Evolutionary conservation across 1,140 invertebrate species (phyloP).

Genomic region (Drosophila carrolli): DNA sequence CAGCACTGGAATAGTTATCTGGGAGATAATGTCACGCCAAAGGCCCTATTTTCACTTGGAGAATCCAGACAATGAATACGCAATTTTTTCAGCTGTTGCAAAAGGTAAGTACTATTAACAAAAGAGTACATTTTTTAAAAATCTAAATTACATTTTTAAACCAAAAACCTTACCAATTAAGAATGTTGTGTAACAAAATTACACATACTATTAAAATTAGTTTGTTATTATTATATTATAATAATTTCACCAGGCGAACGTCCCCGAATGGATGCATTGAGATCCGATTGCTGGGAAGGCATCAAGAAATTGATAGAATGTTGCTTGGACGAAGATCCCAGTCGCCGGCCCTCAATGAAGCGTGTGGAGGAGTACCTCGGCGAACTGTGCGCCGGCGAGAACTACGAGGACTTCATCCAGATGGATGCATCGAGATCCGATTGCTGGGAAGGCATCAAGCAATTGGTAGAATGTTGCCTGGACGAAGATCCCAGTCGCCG

Average conservation of each 20-base stretch:
- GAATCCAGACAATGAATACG: background rate
- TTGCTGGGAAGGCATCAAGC: conserved; percentile 13
- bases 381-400: background rate
- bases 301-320: conserved; percentile 4
- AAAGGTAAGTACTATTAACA: background rate
- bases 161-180: too few species aligned
- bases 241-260: background rate
- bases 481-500: background rate
- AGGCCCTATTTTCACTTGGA: conserved; percentile 28
- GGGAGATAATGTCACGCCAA: conserved; percentile 34
- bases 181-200: too few species aligned
- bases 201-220: too few species aligned
- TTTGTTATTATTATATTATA: too few species aligned
- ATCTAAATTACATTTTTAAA: too few species aligned
- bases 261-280: background rate
- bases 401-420: too few species aligned
- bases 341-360: background rate
- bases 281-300: conserved; percentile 17
- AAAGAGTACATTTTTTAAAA: too few species aligned
- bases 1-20: conserved; percentile 40
- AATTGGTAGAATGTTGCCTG: conserved; percentile 11
- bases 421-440: conserved; percentile 7
- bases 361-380: conserved; percentile 1
- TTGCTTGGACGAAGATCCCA: conserved; percentile 5
- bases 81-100: background rate